phyloP scores from a whole-genome alignment of 2,113 vertebrate species.

The Protobothrops mucrosquamatus region DNA sequence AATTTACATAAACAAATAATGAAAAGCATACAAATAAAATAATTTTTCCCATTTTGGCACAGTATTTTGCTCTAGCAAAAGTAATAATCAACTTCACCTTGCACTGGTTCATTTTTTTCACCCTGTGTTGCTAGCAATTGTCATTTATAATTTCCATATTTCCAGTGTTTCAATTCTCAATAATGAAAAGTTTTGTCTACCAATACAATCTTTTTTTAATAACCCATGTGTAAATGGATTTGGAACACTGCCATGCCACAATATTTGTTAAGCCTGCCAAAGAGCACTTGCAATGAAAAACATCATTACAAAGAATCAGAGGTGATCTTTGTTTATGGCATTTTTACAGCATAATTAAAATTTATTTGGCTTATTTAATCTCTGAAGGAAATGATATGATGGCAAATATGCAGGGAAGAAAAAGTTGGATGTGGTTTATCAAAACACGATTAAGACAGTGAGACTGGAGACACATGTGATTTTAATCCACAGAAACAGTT shows the following conservation, averaged over 20 bases:
- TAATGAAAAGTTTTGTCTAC: not conserved
- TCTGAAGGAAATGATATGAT: not conserved
- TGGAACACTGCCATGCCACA: slow-evolving; percentile 16
- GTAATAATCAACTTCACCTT: slow-evolving; percentile 12
- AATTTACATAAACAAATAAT: not conserved
- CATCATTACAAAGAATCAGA: not conserved
- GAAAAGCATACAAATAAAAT: not conserved
- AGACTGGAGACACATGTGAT: not conserved
- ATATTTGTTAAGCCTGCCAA: slow-evolving; percentile 6
- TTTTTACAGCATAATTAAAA: slow-evolving; percentile 23
- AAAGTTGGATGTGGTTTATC: not conserved
- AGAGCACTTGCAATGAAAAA: slow-evolving; percentile 7
- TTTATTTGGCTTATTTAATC: slow-evolving; percentile 22
- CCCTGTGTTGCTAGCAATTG: slow-evolving; percentile 4
- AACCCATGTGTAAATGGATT: slow-evolving; percentile 16
- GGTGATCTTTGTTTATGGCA: not conserved
- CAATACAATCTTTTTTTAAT: slow-evolving; percentile 6
- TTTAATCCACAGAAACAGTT: slow-evolving; percentile 1
- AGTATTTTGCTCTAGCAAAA: not conserved
- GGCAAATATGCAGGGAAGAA: slow-evolving; percentile 13
- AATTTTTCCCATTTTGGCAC: not conserved
- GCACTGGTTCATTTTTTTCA: not conserved
- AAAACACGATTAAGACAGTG: not conserved
- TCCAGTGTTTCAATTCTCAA: not conserved
- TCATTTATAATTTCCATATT: not conserved